phyloP scores from a whole-genome alignment of 2,888 invertebrate genomes.

The Disparrhopalites patrizii region DNA sequence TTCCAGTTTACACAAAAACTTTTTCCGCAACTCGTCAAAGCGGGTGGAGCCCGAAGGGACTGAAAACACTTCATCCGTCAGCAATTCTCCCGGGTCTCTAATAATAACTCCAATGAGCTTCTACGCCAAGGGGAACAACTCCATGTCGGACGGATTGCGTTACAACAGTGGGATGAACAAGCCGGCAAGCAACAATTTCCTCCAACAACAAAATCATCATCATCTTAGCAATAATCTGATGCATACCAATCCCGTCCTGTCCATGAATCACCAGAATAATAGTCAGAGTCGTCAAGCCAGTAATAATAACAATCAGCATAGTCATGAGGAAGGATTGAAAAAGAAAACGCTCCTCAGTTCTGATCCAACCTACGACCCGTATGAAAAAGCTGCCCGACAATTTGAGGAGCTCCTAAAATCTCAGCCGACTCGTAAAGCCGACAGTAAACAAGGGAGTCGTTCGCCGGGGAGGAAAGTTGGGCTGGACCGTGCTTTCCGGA shows the following conservation, averaged over 20 bases:
- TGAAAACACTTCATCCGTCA: conserved; percentile 37
- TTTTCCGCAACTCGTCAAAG: conserved; percentile 43
- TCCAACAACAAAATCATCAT: neutral
- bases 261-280: conserved; percentile 18
- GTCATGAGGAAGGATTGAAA: conserved; percentile 2
- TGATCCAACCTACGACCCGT: conserved; percentile 45
- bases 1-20: conserved; percentile 47
- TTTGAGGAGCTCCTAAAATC: conserved; percentile 46
- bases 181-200: too few species aligned
- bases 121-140: conserved; percentile 36
- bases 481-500: conserved; percentile 46
- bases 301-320: neutral
- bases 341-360: conserved; percentile 26
- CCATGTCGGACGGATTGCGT: neutral
- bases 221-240: neutral
- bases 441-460: conserved; percentile 27
- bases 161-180: conserved; percentile 8
- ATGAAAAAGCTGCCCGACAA: conserved; percentile 47
- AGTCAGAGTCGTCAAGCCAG: neutral
- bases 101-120: conserved; percentile 47
- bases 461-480: conserved; percentile 38
- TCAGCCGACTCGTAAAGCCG: conserved; percentile 32
- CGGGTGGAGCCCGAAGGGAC: conserved; percentile 47
- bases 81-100: conserved; percentile 32
- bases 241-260: neutral